Base-by-base conservation (phyloP, 1,140 invertebrate species). In the Megalonaias nervosa region DNA sequence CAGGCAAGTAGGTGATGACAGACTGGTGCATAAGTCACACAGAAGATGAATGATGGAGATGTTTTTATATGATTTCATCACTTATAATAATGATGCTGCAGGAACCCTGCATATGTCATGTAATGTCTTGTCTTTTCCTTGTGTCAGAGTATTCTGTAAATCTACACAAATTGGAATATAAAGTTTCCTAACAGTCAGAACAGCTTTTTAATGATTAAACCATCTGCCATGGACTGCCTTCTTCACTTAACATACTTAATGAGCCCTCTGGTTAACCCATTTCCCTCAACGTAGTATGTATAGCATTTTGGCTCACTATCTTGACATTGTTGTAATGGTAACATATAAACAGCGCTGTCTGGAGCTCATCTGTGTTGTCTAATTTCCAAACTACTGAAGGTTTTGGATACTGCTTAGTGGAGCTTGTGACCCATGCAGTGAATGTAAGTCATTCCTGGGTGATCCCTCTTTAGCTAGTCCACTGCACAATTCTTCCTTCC, bases 391-490 rank as follows among this genome's bases (percentile, higher is more conserved):
- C 15, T 38, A 23, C 23, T 13, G 23, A 71, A 71, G 14, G 69
- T 59, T 31, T 61, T 71, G 9, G 69, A 71, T 14, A 71, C 2
- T 38, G 79, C 79, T 21, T 77, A 31, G 38, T 73, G 48, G n/a
- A 78, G 55, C 15, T 70, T 14, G 55, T 74, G 75, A 19, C 62
- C 67, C 59, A 77, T 77, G 26, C 79, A 81, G 57, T 81, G 79
- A 55, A 81, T 21, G 13, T 56, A 1, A 58, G 77, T 74, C 14
- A 81, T 14, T 55, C 57, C 17, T 13, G 74, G 70, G 38, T 59
- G 64, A 21, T 69, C 17, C 31, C 59, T 58, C 56, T 67, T 79
- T 60, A 79, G 65, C 61, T 59, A 1, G 17, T 69, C 57, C 15
- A 68, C 72, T 15, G 77, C 74, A 59, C 81, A 64, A 71, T 76